These are phyloP conservation scores for Chirona hameri DNA, from an alignment of 2,888 invertebrate genomes.

Conservation along the genomic window DNA sequence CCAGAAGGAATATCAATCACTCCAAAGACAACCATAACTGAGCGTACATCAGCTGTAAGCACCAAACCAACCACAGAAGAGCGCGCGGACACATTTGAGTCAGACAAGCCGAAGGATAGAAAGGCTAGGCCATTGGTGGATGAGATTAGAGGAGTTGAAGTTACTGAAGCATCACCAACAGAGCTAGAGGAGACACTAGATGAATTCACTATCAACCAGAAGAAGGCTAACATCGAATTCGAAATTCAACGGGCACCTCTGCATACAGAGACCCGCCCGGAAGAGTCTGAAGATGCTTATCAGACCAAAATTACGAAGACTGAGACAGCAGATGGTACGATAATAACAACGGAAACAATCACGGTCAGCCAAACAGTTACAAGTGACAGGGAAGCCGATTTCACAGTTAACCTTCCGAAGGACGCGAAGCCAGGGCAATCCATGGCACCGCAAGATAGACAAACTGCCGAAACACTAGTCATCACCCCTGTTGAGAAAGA, in stretches of 20 bases:
- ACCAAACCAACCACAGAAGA: background rate
- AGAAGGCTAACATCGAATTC: background rate
- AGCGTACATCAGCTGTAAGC: background rate
- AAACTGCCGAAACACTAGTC: background rate
- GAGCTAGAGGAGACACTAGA: background rate
- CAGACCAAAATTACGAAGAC: background rate
- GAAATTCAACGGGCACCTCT: background rate
- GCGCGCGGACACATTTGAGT: background rate
- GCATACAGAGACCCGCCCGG: background rate
- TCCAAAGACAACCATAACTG: background rate
- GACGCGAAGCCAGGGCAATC: background rate
- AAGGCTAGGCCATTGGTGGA: background rate
- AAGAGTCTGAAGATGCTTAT: background rate
- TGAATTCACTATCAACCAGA: background rate
- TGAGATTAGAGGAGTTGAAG: background rate
- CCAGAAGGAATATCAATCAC: background rate
- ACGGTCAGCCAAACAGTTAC: background rate
- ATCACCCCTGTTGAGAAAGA: background rate
- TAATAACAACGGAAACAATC: background rate
- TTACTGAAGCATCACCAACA: background rate
- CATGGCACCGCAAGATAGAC: background rate
- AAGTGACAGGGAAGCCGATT: background rate
- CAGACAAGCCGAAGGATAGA: background rate
- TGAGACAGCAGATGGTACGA: background rate
- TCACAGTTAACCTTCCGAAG: background rate